phyloP scores from a whole-genome alignment of 2,113 vertebrate species.

The Mustelus asterias region DNA sequence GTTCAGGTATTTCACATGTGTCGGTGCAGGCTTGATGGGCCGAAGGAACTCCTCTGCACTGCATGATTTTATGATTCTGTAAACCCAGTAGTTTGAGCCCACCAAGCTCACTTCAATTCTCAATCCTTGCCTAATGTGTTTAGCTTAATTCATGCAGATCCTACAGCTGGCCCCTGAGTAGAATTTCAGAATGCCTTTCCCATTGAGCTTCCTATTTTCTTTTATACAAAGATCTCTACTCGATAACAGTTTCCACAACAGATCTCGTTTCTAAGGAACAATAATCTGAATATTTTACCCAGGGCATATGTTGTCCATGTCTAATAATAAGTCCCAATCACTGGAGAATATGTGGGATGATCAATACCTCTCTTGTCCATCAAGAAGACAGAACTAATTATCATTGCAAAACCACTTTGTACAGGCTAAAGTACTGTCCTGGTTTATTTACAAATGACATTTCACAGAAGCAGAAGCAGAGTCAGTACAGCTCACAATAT shows the following conservation, averaged over 20 bases:
- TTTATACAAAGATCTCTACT: neutral
- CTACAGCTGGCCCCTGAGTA: neutral
- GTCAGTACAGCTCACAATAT: neutral
- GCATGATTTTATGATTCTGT: too few relatives aligned
- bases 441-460: neutral
- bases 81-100: neutral
- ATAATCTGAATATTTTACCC: neutral
- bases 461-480: neutral
- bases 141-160: neutral
- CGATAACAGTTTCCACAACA: neutral
- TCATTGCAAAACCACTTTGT: neutral
- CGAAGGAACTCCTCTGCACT: too few relatives aligned
- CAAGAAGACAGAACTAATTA: neutral
- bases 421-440: neutral
- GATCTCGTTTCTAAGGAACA: neutral
- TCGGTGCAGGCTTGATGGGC: too few relatives aligned
- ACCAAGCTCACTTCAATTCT: neutral
- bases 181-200: neutral
- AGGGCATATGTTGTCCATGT: neutral
- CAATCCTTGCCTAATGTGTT: neutral
- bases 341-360: neutral
- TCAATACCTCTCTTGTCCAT: neutral
- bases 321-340: neutral
- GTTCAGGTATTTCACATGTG: too few relatives aligned
- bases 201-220: neutral